phyloP scores from a whole-genome alignment of 2,888 invertebrate genomes.

The Agonum fuliginosum region DNA sequence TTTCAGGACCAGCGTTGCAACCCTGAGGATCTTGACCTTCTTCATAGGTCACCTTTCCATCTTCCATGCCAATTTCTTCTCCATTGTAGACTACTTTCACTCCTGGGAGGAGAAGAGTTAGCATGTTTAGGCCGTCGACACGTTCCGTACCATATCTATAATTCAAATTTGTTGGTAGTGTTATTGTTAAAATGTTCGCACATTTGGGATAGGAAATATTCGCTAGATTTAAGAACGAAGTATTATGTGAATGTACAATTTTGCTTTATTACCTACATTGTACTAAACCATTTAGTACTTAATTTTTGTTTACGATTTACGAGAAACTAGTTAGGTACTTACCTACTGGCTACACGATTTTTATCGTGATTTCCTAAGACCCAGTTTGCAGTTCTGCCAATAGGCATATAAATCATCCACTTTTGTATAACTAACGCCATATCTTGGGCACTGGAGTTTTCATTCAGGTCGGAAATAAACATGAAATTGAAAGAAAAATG shows the following conservation, averaged over 20 bases:
- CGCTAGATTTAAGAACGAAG: no score
- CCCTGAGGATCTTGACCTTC: conserved; percentile 77
- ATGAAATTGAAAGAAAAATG: conserved; percentile 89
- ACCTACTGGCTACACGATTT: conserved; percentile 81
- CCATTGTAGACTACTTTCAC: conserved; percentile 91
- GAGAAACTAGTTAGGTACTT: no score
- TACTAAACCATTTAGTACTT: no score
- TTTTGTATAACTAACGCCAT: conserved; percentile 78
- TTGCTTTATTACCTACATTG: no score
- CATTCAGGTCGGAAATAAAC: conserved; percentile 78
- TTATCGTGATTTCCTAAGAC: conserved; percentile 90
- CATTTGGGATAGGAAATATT: no score
- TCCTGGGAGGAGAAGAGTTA: conserved; percentile 88
- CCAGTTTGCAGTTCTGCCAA: conserved; percentile 81
- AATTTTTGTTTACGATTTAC: no score
- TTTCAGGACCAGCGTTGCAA: conserved; percentile 75
- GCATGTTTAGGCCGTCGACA: conserved; percentile 89
- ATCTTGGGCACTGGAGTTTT: conserved; percentile 77
- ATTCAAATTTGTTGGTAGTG: background rate
- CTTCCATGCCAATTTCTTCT: conserved; percentile 85
- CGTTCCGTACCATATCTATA: conserved; percentile 76
- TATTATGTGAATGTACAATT: no score
- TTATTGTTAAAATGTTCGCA: no score
- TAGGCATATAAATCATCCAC: conserved; percentile 80
- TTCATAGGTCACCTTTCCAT: conserved; percentile 74